Conservation (phyloP, 2,797 vertebrate genomes). For the Halcyon chelicuti region DNA sequence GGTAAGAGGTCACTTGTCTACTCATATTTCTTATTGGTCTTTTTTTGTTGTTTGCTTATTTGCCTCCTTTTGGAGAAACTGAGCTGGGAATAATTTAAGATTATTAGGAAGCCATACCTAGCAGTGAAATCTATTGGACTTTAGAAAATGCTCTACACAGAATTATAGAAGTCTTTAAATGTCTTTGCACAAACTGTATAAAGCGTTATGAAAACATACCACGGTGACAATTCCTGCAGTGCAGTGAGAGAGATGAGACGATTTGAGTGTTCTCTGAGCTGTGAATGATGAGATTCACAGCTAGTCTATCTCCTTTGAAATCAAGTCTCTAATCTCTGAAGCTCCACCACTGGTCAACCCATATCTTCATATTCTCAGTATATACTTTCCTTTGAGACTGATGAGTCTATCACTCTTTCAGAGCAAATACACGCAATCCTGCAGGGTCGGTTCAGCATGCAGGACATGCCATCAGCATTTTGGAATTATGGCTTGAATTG, state of each 20-base stretch:
- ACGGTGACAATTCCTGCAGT: background rate
- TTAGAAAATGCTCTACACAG: background rate
- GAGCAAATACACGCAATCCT: background rate
- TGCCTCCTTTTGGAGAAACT: background rate
- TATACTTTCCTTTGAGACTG: background rate
- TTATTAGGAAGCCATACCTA: background rate
- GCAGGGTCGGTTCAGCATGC: background rate
- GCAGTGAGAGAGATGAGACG: background rate
- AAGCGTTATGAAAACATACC: background rate
- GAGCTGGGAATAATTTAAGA: background rate
- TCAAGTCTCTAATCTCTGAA: background rate
- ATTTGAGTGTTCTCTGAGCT: background rate
- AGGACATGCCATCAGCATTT: background rate
- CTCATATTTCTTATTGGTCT: background rate
- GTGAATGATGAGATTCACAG: background rate
- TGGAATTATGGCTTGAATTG: background rate
- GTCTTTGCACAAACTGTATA: background rate
- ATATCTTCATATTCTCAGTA: background rate
- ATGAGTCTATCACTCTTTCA: background rate
- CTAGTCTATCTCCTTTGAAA: background rate
- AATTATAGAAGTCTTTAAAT: background rate
- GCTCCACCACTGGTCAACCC: background rate
- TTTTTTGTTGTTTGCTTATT: background rate
- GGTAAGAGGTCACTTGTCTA: background rate
- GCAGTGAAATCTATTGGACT: background rate